Percentiles rank a stretch among this genome's conserved stretches.
phyloP scores from a whole-genome alignment of 2,797 vertebrate genomes.

The Glossophaga mutica region DNA sequence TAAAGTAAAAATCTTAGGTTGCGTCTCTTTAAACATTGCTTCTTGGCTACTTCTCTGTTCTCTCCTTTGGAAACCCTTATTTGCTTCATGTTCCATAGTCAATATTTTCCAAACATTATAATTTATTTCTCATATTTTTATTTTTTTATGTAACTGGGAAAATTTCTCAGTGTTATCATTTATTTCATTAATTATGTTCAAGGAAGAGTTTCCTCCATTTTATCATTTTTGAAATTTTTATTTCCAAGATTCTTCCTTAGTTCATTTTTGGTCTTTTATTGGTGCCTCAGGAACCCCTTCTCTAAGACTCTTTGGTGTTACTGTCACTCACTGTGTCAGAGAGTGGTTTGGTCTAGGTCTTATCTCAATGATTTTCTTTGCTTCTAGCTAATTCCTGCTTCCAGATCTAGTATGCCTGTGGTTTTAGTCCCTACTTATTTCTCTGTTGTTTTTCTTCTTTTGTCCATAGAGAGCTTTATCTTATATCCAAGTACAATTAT shows the following conservation, averaged over 20 bases:
- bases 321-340: not conserved
- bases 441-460: not conserved
- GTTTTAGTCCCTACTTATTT: not conserved
- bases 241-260: not conserved
- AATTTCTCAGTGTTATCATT: not conserved
- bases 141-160: not conserved
- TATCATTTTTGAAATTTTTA: not conserved
- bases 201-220: not conserved
- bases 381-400: constrained; percentile 7
- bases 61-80: not conserved
- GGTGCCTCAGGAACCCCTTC: not conserved
- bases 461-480: not conserved
- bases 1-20: not conserved
- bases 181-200: constrained; percentile 8
- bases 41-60: not conserved
- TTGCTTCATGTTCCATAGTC: not conserved
- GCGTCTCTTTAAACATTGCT: not conserved
- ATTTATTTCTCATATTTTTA: not conserved
- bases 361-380: not conserved
- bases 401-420: not conserved
- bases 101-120: not conserved
- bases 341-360: not conserved
- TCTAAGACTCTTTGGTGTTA: not conserved
- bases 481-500: not conserved
- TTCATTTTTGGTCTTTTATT: not conserved